Conservation (phyloP, 2,888 invertebrate species). For the Rhagonycha fulva region DNA sequence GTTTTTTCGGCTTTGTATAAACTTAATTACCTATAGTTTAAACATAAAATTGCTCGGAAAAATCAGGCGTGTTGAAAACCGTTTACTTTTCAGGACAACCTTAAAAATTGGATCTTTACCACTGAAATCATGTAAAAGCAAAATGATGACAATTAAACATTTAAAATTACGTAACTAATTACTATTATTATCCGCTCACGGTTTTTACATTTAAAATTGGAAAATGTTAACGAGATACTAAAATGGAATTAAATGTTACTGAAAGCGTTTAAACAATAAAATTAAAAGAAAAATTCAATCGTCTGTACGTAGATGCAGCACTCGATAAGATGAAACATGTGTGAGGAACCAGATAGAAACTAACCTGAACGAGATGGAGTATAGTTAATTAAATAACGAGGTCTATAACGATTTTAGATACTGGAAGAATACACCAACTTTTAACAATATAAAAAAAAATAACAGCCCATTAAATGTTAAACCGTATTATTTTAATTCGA, state of each 20-base stretch:
- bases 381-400: constrained; percentile 57
- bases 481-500: not conserved
- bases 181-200: not conserved
- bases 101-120: not conserved
- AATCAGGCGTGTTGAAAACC: no score
- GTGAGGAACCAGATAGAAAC: constrained; percentile 54
- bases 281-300: constrained; percentile 28
- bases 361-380: constrained; percentile 48
- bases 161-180: constrained; percentile 1
- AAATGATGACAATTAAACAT: not conserved
- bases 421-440: constrained; percentile 44
- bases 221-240: constrained; percentile 10
- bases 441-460: constrained; percentile 36
- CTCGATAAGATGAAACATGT: constrained; percentile 54
- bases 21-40: no score
- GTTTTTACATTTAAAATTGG: constrained; percentile 2
- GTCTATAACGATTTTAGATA: constrained; percentile 48
- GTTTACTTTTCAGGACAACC: not conserved
- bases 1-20: no score
- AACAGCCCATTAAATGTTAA: not conserved
- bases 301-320: constrained; percentile 47
- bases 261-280: constrained; percentile 26
- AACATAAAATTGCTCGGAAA: no score
- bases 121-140: not conserved
- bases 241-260: constrained; percentile 21